Evolutionary conservation across 1,140 invertebrate genomes (phyloP).

Genomic region (Leptopilina boulardi): DNA sequence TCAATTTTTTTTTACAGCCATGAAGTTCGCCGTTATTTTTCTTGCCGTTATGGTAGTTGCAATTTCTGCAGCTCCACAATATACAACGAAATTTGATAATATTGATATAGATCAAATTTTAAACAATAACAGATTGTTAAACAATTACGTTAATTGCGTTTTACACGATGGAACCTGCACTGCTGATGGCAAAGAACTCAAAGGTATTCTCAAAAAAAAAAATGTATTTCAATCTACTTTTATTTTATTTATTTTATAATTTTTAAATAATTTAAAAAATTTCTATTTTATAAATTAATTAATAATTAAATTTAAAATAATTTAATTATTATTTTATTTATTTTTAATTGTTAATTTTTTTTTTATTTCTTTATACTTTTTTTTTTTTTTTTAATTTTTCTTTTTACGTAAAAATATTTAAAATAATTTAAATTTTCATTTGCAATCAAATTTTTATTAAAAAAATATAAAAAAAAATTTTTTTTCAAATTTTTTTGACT

Average conservation of each 20-base stretch:
- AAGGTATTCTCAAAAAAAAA: conserved; percentile 76
- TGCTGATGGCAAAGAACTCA: conserved; percentile 83
- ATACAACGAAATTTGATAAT: conserved; percentile 85
- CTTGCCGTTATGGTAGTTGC: conserved; percentile 69
- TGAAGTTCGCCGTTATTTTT: conserved; percentile 69
- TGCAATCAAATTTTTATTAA: no score
- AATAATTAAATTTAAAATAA: no score
- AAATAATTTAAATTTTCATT: no score
- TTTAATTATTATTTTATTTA: no score
- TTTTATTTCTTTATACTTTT: no score
- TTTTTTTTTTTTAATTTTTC: no score
- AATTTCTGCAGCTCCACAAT: conserved; percentile 74
- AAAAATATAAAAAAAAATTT: no score
- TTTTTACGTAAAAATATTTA: no score
- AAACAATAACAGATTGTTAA: conserved; percentile 80
- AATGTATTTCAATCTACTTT: conserved; percentile 6
- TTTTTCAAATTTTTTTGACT: no score
- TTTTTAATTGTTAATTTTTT: no score
- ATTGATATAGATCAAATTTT: conserved; percentile 83
- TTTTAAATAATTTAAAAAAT: not conserved
- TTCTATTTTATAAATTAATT: no score
- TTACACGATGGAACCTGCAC: conserved; percentile 81
- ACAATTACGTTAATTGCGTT: conserved; percentile 82
- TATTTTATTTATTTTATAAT: not conserved
- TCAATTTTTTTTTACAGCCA: conserved; percentile 51